Evolutionary conservation across 2,797 vertebrate species (phyloP).

Genomic region (Lindbergichthys nudifrons): DNA sequence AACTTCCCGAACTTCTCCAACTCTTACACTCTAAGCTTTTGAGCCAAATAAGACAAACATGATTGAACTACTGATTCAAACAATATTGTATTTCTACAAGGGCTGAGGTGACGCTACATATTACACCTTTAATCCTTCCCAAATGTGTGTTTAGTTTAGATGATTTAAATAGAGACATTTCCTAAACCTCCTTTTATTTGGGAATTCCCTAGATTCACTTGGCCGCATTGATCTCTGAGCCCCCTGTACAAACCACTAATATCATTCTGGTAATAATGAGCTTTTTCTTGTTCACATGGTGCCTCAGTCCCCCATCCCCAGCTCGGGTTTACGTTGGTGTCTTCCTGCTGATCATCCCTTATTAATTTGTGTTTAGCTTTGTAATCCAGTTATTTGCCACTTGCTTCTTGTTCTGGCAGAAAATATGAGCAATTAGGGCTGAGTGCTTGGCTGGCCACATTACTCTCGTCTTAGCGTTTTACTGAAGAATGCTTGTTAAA

Average conservation of each 20-base stretch:
- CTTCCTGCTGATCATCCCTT: constrained; percentile 52
- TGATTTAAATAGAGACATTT: not conserved
- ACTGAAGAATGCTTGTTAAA: constrained; percentile 67
- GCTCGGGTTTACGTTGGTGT: not conserved
- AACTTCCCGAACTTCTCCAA: not conserved
- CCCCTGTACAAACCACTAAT: not conserved
- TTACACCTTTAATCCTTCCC: not conserved
- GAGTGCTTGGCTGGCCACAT: constrained; percentile 54
- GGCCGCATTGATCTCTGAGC: not conserved
- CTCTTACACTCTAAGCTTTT: not conserved
- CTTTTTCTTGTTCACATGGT: not conserved
- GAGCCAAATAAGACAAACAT: not conserved
- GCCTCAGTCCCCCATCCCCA: not conserved
- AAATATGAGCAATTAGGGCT: constrained; percentile 65
- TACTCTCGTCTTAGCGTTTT: constrained; percentile 55
- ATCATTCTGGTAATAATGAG: not conserved
- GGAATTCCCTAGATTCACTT: not conserved
- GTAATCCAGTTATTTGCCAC: constrained; percentile 69
- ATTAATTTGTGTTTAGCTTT: constrained; percentile 60
- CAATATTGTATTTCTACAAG: no score
- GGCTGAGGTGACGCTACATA: not conserved
- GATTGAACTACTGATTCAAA: not conserved
- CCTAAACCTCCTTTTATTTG: not conserved
- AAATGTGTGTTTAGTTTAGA: not conserved
- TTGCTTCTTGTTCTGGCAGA: constrained; percentile 65